Evolutionary conservation across 2,113 vertebrate genomes (phyloP), one percentile per base, ranked within the genome.

Genomic region (Pampusana beccarii): DNA sequence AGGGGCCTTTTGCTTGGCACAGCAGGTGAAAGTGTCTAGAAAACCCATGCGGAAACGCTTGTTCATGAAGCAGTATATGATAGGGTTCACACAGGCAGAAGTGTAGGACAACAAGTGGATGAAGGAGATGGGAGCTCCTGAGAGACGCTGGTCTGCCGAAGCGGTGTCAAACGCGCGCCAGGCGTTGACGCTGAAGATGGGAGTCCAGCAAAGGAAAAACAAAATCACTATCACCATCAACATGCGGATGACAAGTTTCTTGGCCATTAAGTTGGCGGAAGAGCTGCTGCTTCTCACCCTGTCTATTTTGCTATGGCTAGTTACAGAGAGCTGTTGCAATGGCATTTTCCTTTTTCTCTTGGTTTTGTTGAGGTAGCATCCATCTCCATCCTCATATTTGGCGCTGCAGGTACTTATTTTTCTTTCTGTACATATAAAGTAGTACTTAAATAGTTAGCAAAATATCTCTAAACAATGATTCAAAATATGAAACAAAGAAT

Each of bases 41-140:
- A 99, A 98, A 60, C 98, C 99, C 58, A 97, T 96, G 38, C 99
- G 99, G 97, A 99, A 99, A 1, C 99, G 98, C 69, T 98, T 99
- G 98, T 99, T 99, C 99, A 99, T 99, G 78, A 99, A 99, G 96
- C 99, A 99, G 97, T 99, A 99, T 58, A 99, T 99, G 97, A 99
- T 98, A 54, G 99, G 99, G 96, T 99, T 99, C 89, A 99, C 99
- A 0, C 99, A 99, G 86, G 99, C 98, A 1, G 99, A 99, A 2
- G 98, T 99, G 98, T 99, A 99, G 90, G 99, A 99, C 53, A 99
- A 96, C 97, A 99, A 82, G 93, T 99, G 99, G 94, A 99, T 99
- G 92, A 99, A 99, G 86, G 99, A 99, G 92, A 99, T 99, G 10
- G 99, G 99, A 1, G 99, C 98, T 13, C 99, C 99, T 0, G 99